Evolutionary conservation across 35 echinoderm and acorn worm genomes (phyloP).

Genomic region (Apostichopus californicus): DNA sequence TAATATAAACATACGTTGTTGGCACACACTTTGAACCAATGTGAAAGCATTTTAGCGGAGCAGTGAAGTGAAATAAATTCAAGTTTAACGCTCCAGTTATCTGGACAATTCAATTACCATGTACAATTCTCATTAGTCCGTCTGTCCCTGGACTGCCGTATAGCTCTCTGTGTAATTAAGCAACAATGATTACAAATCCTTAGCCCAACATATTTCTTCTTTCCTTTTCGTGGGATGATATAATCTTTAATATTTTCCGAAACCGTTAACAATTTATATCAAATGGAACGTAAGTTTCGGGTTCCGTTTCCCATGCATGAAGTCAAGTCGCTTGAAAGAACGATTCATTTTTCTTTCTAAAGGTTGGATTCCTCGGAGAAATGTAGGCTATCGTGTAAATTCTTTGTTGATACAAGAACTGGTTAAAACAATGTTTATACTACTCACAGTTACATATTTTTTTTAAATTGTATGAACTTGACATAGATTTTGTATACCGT

Average conservation of each 20-base stretch:
- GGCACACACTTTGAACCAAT: not conserved
- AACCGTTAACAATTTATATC: not conserved
- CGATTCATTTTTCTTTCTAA: too few relatives aligned
- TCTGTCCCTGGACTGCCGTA: not conserved
- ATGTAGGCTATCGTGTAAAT: too few relatives aligned
- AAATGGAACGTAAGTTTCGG: not conserved
- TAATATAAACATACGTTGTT: too few relatives aligned
- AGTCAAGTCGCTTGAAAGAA: too few relatives aligned
- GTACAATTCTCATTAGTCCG: slow-evolving; percentile 25
- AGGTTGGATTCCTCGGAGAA: too few relatives aligned
- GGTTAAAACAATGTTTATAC: too few relatives aligned
- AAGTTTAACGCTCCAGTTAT: slow-evolving; percentile 21
- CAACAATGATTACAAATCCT: slow-evolving; percentile 30
- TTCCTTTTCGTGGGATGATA: not conserved
- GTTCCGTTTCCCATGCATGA: not conserved
- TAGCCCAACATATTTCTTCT: not conserved
- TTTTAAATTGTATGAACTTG: too few relatives aligned
- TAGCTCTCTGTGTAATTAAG: not conserved
- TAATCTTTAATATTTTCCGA: not conserved
- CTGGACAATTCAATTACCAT: not conserved
- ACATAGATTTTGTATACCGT: too few relatives aligned
- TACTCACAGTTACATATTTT: too few relatives aligned
- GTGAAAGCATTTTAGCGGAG: not conserved
- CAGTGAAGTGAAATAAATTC: slow-evolving; percentile 21
- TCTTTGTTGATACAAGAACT: too few relatives aligned